Evolutionary conservation across 2,888 invertebrate genomes (phyloP), one percentile per base, ranked within the genome.

Genomic region (Clanis bilineata): DNA sequence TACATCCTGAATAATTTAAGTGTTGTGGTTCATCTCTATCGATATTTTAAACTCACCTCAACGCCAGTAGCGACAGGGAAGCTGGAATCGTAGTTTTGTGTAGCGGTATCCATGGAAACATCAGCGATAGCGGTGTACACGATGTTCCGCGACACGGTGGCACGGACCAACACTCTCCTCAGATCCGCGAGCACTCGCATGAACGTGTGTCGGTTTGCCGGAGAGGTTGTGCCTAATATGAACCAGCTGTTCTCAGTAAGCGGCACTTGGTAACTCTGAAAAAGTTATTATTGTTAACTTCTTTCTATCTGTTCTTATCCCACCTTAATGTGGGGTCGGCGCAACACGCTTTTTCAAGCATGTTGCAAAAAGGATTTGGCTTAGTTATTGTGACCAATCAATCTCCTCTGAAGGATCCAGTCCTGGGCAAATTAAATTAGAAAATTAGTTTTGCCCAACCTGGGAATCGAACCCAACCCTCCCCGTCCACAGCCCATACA

Each of bases 41-140:
- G 10, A 15, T n/a, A n/a, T n/a, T n/a, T n/a, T n/a, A n/a, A 41
- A 47, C 18, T 54, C 71, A 95, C 94, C 93, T 99, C 99, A 56
- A 99, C 95, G 60, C 95, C 95, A 3, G 92, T 93, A 0, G 98
- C 97, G 44, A 92, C 90, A 7, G 93, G 93, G 70, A 91, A 93
- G 1, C 93, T 93, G 36, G 95, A 94, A 51, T 93, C 91, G 2
- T 76, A 79, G 55, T 94, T 94, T 41, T 94, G 93, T 0, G 95
- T 94, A 0, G 98, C 97, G 1, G 96, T 96, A 70, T 98, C 98
- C 83, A 99, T 93, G 22, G 95, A 94, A 0, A 99, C 96, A 77
- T 98, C 97, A 62, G 96, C 95, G 47, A 99, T 94, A 56, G 94
- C 94, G 0, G 95, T 93, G 0, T 93, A 90, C 62, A 94, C 94